Evolutionary conservation across 2,113 vertebrate species (phyloP), one percentile per base, ranked within the genome.

Genomic region (Zosterops japonicus): DNA sequence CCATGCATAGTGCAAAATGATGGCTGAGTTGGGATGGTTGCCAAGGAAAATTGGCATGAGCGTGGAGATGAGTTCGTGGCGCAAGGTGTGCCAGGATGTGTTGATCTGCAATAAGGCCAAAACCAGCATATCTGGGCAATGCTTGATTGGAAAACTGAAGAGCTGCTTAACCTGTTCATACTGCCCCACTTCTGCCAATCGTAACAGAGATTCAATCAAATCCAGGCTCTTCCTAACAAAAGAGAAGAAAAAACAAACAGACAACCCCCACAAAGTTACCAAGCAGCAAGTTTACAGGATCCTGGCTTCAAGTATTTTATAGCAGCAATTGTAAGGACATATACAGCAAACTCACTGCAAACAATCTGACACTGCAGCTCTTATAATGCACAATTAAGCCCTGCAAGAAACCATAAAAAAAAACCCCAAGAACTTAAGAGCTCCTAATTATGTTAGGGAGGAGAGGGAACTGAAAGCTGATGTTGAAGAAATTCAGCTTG

Each of bases 1-100:
- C 99, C 99, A 99, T 16, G 99, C 99, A 36, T 99, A 99, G 98
- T 99, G 99, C 98, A 99, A 98, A 97, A 99, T 99, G 97, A 99
- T 99, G 96, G 99, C 99, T 60, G 99, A 99, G 98, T 99, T 99
- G 69, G 99, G 99, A 94, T 99, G 99, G 97, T 99, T 99, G 97
- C 99, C 99, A 86, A 99, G 98, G 94, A 99, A 99, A 96, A 99
- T 99, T 82, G 99, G 99, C 99, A 99, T 99, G 76, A 99, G 98
- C 2, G 99, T 99, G 61, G 99, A 99, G 97, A 99, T 99, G 97
- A 99, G 99, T 89, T 99, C 99, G 52, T 99, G 99, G 94, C 99
- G 99, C 92, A 99, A 96, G 28, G 99, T 99, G 88, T 99, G 99
- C 99, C 99, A 99, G 82, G 99, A 99, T 13, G 99, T 99, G 98